phyloP scores from a whole-genome alignment of 2,797 vertebrate genomes.

The Ceyx erithaca region DNA sequence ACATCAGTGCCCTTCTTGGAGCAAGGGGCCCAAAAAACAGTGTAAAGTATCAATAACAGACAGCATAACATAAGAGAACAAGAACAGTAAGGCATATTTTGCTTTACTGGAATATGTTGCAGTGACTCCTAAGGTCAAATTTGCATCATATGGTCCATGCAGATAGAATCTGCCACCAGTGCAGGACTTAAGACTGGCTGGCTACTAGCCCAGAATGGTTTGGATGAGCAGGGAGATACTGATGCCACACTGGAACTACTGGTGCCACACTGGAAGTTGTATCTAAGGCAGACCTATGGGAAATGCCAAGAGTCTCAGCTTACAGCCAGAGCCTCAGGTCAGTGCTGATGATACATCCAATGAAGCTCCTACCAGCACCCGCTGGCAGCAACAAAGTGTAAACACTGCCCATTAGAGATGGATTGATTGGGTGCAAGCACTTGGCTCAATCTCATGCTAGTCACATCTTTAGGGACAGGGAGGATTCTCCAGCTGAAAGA shows the following conservation, averaged over 20 bases:
- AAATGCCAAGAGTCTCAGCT: not conserved
- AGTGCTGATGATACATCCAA: not conserved
- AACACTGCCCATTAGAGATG: fast-evolving
- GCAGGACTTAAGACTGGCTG: no score
- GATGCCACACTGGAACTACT: not conserved
- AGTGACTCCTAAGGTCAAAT: not conserved
- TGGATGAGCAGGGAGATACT: not conserved
- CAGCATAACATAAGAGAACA: not conserved
- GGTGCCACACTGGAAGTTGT: not conserved
- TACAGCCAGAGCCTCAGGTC: not conserved
- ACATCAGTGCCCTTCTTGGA: not conserved
- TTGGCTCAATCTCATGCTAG: not conserved
- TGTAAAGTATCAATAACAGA: not conserved
- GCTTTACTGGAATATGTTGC: no score
- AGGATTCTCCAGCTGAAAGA: not conserved
- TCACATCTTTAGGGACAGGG: not conserved
- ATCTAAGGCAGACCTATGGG: not conserved
- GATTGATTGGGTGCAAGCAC: not conserved
- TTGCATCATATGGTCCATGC: not conserved
- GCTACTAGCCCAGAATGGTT: not conserved
- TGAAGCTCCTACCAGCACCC: not conserved
- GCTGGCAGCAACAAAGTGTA: fast-evolving
- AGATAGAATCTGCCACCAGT: not conserved
- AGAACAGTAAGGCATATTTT: not conserved
- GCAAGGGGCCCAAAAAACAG: not conserved